These are phyloP conservation scores for Autographa pulchrina DNA, from an alignment of 2,888 invertebrate species.

Conservation along the genomic window DNA sequence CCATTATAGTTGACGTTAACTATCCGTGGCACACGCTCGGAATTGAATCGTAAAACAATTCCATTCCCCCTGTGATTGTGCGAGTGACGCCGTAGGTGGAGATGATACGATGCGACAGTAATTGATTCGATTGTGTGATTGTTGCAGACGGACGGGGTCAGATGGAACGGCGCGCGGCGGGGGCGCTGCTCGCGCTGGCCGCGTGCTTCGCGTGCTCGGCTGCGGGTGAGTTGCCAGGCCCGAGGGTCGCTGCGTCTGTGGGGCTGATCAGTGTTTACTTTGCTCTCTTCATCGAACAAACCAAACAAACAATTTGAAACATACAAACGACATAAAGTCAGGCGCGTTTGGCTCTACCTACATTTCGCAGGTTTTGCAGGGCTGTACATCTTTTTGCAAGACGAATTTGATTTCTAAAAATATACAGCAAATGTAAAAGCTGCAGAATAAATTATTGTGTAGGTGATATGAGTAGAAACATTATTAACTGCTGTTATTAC, in stretches of 20 bases:
- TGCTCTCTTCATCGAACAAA: constrained; percentile 12
- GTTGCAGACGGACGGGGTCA: constrained; percentile 85
- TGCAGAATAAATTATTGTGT: background rate
- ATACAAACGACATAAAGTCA: background rate
- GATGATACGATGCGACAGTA: constrained; percentile 49
- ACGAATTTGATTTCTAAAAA: background rate
- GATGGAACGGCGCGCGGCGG: constrained; percentile 89
- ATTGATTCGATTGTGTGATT: constrained; percentile 74
- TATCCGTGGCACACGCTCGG: constrained; percentile 8
- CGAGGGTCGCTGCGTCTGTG: constrained; percentile 4
- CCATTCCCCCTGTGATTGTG: constrained; percentile 19
- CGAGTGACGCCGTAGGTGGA: constrained; percentile 24
- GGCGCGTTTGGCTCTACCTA: background rate
- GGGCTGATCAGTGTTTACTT: constrained; percentile 14
- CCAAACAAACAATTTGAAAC: background rate
- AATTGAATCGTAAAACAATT: constrained; percentile 30
- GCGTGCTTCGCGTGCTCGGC: constrained; percentile 85
- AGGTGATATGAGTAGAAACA: background rate
- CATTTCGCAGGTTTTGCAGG: background rate
- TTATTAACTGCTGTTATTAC: background rate
- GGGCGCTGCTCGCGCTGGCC: constrained; percentile 88
- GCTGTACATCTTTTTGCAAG: background rate
- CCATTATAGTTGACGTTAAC: background rate
- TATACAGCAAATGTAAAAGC: background rate
- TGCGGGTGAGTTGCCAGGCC: constrained; percentile 75